Base-by-base conservation (phyloP, 2,797 vertebrate genomes). In the Merluccius polli region DNA sequence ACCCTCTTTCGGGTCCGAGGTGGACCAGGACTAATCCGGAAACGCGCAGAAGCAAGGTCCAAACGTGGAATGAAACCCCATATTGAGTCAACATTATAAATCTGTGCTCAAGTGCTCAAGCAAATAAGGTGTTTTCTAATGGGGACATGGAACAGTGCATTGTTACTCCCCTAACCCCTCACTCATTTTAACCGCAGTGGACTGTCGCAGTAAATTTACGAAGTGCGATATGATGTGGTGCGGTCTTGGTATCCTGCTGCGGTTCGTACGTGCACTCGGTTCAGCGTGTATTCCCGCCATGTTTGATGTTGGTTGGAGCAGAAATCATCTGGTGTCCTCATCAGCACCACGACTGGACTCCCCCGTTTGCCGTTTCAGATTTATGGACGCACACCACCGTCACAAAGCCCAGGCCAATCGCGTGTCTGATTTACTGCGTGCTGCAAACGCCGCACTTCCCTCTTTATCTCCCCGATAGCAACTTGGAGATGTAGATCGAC, bases 281-380 rank as follows among this genome's bases (percentile, higher is more conserved):
- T 83, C 65, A n/a, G n/a, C n/a, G n/a, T n/a, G n/a, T 75, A 72
- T 29, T 81, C 68, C 74, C 73, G 84, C 80, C 79, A 69, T 73
- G 76, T 86, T 83, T 80, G 73, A 82, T 77, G 78, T 74, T 77
- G 77, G 81, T 79, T 82, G 80, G 78, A 76, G 75, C 52, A 59
- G 72, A 78, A 77, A 65, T 90, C 87, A 85, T 92, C 89, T 92
- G 91, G 78, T 82, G 83, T 88, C 77, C 90, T 92, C 90, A 84
- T 92, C 89, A 91, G 69, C 82, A 84, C 85, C 85, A 8, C 7
- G 59, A 33, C 75, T 73, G 71, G 75, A 80, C 79, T 88, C 89
- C 82, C 80, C 36, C 81, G n/a, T 72, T 77, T 87, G 89, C 76
- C 71, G 52, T 81, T 79, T 84, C 78, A 81, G 84, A 90, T 91